Evolutionary conservation across 2,113 vertebrate species (phyloP).

Genomic region (Symphodus melops): DNA sequence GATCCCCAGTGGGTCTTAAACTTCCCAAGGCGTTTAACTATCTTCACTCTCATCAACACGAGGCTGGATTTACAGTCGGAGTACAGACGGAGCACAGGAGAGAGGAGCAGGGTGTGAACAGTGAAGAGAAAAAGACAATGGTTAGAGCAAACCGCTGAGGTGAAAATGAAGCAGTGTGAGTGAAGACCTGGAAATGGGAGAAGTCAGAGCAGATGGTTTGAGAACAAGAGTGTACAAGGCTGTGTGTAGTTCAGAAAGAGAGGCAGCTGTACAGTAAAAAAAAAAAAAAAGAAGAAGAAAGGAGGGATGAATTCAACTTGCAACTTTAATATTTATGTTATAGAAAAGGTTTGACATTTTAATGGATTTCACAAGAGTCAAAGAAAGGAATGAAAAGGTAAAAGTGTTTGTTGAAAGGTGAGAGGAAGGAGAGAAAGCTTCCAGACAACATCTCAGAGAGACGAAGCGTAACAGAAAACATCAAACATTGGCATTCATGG

Average conservation of each 20-base stretch:
- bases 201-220: slow-evolving; percentile 26
- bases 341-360: neutral
- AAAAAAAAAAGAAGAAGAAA: neutral
- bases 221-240: neutral
- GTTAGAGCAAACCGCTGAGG: neutral
- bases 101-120: neutral
- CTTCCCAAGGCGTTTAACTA: slow-evolving; percentile 70
- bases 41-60: slow-evolving; percentile 57
- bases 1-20: slow-evolving; percentile 71
- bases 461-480: neutral
- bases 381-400: neutral
- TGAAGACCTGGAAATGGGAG: neutral
- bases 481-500: neutral
- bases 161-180: slow-evolving; percentile 15
- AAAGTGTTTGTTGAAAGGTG: neutral
- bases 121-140: neutral
- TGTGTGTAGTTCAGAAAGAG: neutral
- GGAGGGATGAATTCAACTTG: neutral
- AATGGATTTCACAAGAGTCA: neutral
- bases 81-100: slow-evolving; percentile 25
- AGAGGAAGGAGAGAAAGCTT: neutral
- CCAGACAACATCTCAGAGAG: neutral
- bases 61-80: slow-evolving; percentile 57
- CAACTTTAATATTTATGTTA: neutral
- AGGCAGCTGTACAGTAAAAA: neutral